Conservation (phyloP, 53 echinoderm and acorn worm species). For the Crossaster papposus region DNA sequence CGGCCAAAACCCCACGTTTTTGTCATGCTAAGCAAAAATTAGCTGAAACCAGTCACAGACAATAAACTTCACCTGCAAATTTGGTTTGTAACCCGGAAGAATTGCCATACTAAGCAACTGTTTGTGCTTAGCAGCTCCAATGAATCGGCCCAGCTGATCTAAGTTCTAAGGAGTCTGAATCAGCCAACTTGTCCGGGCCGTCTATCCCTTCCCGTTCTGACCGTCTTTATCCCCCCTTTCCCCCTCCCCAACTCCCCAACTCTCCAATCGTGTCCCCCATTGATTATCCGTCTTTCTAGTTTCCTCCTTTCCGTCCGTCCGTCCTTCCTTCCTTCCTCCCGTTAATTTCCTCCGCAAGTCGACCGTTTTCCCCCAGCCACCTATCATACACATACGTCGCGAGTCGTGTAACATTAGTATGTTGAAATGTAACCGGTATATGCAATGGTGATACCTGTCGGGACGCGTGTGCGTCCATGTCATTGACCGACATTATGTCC, state of each 20-base stretch:
- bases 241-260: background rate
- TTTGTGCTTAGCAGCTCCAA: no score
- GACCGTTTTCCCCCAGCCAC: background rate
- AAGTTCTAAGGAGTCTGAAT: no score
- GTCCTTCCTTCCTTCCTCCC: constrained; percentile 51
- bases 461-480: background rate
- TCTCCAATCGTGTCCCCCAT: constrained; percentile 14
- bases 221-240: background rate
- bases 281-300: constrained; percentile 37
- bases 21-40: no score
- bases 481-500: background rate
- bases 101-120: no score
- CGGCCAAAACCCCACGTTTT: no score
- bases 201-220: background rate
- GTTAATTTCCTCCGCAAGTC: constrained; percentile 43
- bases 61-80: no score
- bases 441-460: background rate
- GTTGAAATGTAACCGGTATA: constrained; percentile 3
- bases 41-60: no score
- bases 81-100: no score
- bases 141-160: no score
- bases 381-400: background rate
- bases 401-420: background rate
- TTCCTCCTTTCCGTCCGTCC: constrained; percentile 51
- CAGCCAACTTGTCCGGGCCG: no score